Evolutionary conservation across 2,797 vertebrate species (phyloP).

Genomic region (Esox lucius): DNA sequence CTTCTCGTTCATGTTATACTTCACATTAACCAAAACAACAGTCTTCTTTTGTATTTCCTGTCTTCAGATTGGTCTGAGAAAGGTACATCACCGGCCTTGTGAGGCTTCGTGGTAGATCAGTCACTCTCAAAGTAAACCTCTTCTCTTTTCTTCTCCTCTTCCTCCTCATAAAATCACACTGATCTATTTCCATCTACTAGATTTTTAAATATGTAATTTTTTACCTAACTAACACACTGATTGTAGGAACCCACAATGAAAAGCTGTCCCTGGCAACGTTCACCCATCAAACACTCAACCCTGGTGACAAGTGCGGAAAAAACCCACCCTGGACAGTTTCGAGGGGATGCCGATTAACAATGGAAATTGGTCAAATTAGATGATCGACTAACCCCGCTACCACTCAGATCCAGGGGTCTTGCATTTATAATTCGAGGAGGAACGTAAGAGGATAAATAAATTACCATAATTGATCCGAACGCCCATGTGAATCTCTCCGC

Average conservation of each 20-base stretch:
- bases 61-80: too few relatives aligned
- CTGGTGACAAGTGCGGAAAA: background rate
- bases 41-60: too few relatives aligned
- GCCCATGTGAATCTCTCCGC: background rate
- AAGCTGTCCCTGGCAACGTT: background rate
- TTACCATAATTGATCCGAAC: background rate
- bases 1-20: background rate
- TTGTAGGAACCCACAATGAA: background rate
- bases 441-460: background rate
- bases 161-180: too few relatives aligned
- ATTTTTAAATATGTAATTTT: too few relatives aligned
- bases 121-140: too few relatives aligned
- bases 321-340: background rate
- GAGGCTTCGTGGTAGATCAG: too few relatives aligned
- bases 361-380: slow-evolving; percentile 1
- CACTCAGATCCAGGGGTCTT: background rate
- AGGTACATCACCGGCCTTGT: too few relatives aligned
- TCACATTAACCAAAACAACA: too few relatives aligned
- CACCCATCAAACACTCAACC: background rate
- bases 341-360: background rate
- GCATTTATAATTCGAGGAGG: background rate
- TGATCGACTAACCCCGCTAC: background rate
- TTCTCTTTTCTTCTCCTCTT: too few relatives aligned
- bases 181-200: too few relatives aligned
- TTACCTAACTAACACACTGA: background rate